These are phyloP conservation scores for Amorpha juglandis DNA, from an alignment of 2,888 invertebrate species.

Conservation along the genomic window DNA sequence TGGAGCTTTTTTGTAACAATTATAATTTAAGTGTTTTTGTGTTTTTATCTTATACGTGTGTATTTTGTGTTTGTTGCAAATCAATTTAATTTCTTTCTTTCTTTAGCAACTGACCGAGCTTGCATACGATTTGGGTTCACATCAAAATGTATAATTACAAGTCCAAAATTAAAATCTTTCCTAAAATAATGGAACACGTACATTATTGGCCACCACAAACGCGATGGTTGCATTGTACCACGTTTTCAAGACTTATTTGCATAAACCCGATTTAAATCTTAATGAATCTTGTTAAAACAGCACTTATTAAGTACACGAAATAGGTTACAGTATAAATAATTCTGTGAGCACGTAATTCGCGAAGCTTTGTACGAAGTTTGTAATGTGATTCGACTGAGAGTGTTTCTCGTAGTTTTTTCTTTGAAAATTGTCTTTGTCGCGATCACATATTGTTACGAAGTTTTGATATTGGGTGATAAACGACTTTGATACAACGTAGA, in stretches of 20 bases:
- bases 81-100: no score
- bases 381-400: conserved; percentile 44
- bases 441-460: conserved; percentile 21
- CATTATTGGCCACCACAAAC: not conserved
- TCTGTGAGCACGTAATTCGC: conserved; percentile 34
- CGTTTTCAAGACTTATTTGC: conserved; percentile 39
- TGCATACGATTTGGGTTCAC: not conserved
- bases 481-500: conserved; percentile 14
- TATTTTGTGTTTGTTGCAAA: no score
- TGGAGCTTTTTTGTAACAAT: no score
- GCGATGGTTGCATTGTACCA: not conserved
- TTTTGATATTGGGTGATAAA: conserved; percentile 25
- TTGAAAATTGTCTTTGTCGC: conserved; percentile 36
- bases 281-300: conserved; percentile 39
- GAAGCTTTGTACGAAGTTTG: conserved; percentile 39
- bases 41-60: no score
- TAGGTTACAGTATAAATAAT: conserved; percentile 43
- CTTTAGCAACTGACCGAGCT: no score
- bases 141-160: not conserved
- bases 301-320: conserved; percentile 42
- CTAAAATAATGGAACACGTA: conserved; percentile 16
- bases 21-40: no score
- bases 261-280: conserved; percentile 39
- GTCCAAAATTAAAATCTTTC: no score
- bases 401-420: conserved; percentile 30